Base-by-base conservation (phyloP, 2,888 invertebrate genomes). In the Drosophila conformis region DNA sequence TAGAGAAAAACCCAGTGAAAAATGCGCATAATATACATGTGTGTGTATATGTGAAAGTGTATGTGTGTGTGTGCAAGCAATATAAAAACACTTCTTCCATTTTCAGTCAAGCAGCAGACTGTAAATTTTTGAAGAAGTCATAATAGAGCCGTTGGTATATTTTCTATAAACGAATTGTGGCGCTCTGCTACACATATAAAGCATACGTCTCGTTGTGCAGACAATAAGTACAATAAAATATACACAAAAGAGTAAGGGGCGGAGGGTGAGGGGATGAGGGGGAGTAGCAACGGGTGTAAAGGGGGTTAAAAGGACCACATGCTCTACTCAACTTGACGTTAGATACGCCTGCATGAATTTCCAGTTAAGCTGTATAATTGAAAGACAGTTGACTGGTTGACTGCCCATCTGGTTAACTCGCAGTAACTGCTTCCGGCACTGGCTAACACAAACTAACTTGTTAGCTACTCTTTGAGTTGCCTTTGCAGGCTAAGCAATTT, bases 111-210 rank as follows among this genome's bases (percentile, higher is more conserved):
- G 89, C 90, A 89, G 87, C 87, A 87, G 87, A 87, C 90, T 89
- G 90, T 84, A 78, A 80, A 87, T 89, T 87, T 87, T 80, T 89
- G 82, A 88, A 88, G 83, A 88, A 90, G 89, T 90, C 83, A 77
- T 87, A 87, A 90, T 86, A 83, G 87, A 87, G 87, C 82, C 73
- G 88, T 88, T 90, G 89, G 86, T 79, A 81, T 83, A 86, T 88
- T 86, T 86, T 88, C 83, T 86, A 89, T 85, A 85, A 85, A 82
- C 89, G 89, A 80, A 85, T 85, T 82, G 80, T 77, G 89, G 31
- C 49, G 57, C 80, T 64, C n/a, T 72, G 60, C 76, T 38, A 25
- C 33, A 57, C 57, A 65, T 76, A 71, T 80, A 51, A 85, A 83
- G 86, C 79, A 80, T 72, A 83, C 85, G 86, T 85, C 88, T 78